These are phyloP conservation scores for Atrichornis clamosus DNA, from an alignment of 2,113 vertebrate genomes.

Conservation along the genomic window DNA sequence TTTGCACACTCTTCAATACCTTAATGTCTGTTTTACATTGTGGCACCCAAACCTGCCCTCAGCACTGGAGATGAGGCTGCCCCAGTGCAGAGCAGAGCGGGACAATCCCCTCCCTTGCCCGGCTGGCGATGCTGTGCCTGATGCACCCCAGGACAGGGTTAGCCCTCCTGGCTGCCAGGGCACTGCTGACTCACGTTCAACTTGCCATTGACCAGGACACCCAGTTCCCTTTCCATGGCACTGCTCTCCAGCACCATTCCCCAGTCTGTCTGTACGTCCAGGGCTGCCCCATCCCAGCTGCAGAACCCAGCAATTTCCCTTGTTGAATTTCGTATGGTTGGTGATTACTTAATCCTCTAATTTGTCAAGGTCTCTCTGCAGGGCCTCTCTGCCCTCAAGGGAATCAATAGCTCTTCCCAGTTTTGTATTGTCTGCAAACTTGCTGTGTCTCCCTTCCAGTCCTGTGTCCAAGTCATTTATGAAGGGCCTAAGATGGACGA, in stretches of 20 bases:
- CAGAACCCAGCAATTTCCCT: background rate
- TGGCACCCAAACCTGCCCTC: background rate
- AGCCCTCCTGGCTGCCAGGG: background rate
- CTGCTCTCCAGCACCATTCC: background rate
- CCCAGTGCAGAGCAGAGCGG: rapidly evolving
- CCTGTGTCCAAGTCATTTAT: background rate
- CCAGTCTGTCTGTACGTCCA: too few relatives aligned
- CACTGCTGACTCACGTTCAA: rapidly evolving
- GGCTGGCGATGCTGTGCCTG: rapidly evolving
- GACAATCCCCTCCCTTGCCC: background rate
- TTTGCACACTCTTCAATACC: background rate
- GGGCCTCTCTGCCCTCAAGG: background rate
- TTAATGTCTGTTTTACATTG: background rate
- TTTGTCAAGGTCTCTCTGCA: background rate
- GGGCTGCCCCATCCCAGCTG: background rate
- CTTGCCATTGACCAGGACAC: rapidly evolving
- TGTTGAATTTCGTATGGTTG: background rate
- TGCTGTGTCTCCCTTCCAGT: too few relatives aligned
- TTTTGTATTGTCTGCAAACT: background rate
- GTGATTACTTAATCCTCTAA: background rate
- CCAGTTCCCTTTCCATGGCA: background rate
- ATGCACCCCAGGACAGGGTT: rapidly evolving
- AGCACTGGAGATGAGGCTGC: rapidly evolving
- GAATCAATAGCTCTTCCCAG: background rate
- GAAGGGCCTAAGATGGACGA: background rate